phyloP scores from a whole-genome alignment of 1,140 invertebrate genomes.

The Cydia fagiglandana region DNA sequence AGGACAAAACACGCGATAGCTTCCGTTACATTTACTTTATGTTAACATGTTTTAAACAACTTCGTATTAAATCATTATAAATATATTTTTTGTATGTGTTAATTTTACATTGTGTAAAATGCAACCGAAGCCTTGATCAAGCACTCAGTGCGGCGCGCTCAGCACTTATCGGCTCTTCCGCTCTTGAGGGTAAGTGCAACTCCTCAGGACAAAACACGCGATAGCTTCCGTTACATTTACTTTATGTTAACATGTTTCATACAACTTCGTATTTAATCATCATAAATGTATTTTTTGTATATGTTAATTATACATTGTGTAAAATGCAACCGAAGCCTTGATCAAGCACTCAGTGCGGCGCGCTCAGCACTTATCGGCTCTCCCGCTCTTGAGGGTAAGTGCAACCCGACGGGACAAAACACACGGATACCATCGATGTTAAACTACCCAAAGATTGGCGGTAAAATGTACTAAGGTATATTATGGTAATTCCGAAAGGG shows the following conservation, averaged over 20 bases:
- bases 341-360: not conserved
- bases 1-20: not conserved
- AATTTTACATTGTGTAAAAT: not conserved
- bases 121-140: not conserved
- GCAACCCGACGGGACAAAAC: not conserved
- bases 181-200: not conserved
- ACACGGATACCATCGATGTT: not conserved
- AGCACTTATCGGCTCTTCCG: not conserved
- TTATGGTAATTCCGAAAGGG: too few species aligned
- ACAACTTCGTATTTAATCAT: too few species aligned
- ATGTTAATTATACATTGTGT: not conserved
- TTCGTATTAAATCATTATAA: not conserved
- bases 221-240: not conserved
- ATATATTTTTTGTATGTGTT: not conserved
- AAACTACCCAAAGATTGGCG: not conserved
- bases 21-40: not conserved
- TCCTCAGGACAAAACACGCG: not conserved
- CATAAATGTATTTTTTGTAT: not conserved
- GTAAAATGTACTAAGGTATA: too few species aligned
- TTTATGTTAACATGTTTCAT: not conserved
- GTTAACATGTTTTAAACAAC: too few species aligned
- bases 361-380: not conserved
- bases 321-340: not conserved
- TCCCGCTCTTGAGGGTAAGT: not conserved
- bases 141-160: not conserved